phyloP scores from a whole-genome alignment of 2,888 invertebrate genomes.

The Hydropsyche betteni region DNA sequence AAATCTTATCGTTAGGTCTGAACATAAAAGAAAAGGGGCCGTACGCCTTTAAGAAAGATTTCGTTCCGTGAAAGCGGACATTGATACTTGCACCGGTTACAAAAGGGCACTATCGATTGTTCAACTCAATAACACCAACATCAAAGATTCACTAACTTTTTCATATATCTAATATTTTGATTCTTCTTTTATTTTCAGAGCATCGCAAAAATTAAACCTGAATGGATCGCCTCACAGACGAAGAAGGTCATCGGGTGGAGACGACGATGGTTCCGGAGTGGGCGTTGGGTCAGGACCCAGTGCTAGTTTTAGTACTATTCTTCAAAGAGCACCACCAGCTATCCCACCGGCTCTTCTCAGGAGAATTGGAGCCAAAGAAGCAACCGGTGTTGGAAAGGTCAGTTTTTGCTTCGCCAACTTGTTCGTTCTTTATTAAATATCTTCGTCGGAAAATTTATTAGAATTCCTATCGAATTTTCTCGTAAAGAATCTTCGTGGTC shows the following conservation, averaged over 20 bases:
- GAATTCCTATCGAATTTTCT: too few relatives aligned
- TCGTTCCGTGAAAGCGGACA: conserved; percentile 37
- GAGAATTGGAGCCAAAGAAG: conserved; percentile 78
- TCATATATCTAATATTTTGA: neutral
- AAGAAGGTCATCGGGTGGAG: conserved; percentile 67
- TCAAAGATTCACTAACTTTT: conserved; percentile 1
- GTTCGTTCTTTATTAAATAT: neutral
- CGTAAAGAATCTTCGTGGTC: too few relatives aligned
- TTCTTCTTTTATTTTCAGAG: conserved; percentile 61
- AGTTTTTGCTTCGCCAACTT: conserved; percentile 53
- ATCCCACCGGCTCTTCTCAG: conserved; percentile 82
- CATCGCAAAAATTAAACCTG: conserved; percentile 72
- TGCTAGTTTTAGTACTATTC: conserved; percentile 75
- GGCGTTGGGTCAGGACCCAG: conserved; percentile 58
- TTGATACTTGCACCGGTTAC: conserved; percentile 29
- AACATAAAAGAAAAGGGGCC: conserved; percentile 50
- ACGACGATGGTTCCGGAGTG: conserved; percentile 59
- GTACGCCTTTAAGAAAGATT: conserved; percentile 42
- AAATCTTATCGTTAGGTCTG: conserved; percentile 51
- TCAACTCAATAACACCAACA: conserved; percentile 46
- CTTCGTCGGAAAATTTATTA: neutral
- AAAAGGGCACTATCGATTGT: conserved; percentile 50
- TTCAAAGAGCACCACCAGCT: conserved; percentile 78
- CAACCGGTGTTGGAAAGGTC: conserved; percentile 86
- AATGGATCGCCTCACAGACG: conserved; percentile 72